Conservation (phyloP, 2,113 vertebrate species). For the Buteo buteo region DNA sequence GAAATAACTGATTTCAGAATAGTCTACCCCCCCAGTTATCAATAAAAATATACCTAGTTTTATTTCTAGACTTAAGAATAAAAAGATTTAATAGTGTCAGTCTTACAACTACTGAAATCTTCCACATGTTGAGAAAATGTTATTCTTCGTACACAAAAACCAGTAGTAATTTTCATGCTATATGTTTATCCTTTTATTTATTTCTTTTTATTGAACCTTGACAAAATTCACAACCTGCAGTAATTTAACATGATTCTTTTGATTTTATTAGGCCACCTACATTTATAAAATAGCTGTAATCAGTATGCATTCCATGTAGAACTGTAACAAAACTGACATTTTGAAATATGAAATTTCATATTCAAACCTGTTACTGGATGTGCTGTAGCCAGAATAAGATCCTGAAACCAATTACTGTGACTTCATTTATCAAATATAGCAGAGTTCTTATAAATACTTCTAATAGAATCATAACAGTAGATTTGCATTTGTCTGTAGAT, state of each 20-base stretch:
- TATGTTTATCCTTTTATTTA: background rate
- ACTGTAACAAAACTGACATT: constrained; percentile 71
- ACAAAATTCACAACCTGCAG: background rate
- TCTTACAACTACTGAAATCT: background rate
- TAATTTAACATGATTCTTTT: constrained; percentile 12
- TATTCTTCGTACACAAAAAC: background rate
- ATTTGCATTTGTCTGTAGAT: constrained; percentile 65
- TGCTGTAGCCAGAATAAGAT: constrained; percentile 72
- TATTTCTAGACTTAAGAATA: background rate
- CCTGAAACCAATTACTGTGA: constrained; percentile 80
- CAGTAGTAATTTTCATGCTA: background rate
- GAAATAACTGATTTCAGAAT: background rate
- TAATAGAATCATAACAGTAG: constrained; percentile 72
- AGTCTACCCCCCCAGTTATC: background rate
- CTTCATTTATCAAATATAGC: constrained; percentile 80
- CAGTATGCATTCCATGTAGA: constrained; percentile 70
- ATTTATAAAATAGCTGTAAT: constrained; percentile 71
- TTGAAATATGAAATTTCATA: constrained; percentile 79
- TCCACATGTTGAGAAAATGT: background rate
- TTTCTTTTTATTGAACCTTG: background rate
- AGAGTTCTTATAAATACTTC: constrained; percentile 69
- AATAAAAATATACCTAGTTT: background rate
- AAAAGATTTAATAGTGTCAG: background rate
- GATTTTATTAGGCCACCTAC: constrained; percentile 1
- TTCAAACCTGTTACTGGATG: constrained; percentile 67